Evolutionary conservation across 2,888 invertebrate species (phyloP).

Genomic region (Drosophila barbarae): DNA sequence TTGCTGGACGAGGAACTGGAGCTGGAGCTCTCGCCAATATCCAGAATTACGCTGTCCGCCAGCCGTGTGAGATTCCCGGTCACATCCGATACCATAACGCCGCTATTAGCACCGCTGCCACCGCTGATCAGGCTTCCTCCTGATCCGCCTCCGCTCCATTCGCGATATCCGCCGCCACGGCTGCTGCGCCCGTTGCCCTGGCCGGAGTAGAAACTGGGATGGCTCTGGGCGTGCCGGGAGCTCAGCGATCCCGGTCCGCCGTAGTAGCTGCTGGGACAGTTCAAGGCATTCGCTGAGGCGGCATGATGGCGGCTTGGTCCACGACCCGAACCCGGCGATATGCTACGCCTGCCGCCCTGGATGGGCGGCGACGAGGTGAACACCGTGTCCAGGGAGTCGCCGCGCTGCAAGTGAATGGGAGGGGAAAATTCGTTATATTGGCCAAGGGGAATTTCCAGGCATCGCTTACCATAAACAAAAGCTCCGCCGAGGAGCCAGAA

Average conservation of each 20-base stretch:
- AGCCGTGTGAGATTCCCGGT: conserved; percentile 80
- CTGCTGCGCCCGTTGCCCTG: conserved; percentile 49
- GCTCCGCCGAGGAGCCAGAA: conserved; percentile 78
- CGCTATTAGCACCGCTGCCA: conserved; percentile 13
- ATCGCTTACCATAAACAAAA: conserved; percentile 78
- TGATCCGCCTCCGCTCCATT: conserved; percentile 54
- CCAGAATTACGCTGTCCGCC: conserved; percentile 78
- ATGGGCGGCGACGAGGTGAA: conserved; percentile 83
- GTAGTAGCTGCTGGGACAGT: conserved; percentile 61
- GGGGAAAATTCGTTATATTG: no score
- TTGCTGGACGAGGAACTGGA: conserved; percentile 76
- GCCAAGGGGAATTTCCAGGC: no score
- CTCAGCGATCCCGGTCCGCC: conserved; percentile 56
- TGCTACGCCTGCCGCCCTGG: conserved; percentile 65
- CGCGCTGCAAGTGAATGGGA: conserved; percentile 80
- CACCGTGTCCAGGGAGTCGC: conserved; percentile 85
- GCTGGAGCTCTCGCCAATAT: conserved; percentile 77
- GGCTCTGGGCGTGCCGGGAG: conserved; percentile 63
- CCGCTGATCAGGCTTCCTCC: conserved; percentile 33
- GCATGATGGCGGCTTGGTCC: conserved; percentile 66
- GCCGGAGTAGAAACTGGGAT: conserved; percentile 60
- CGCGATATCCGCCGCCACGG: conserved; percentile 48
- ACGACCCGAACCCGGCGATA: conserved; percentile 70
- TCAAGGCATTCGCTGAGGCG: conserved; percentile 60
- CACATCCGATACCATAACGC: conserved; percentile 70